Conservation (phyloP, 2,113 vertebrate genomes). For the Mobula birostris region DNA sequence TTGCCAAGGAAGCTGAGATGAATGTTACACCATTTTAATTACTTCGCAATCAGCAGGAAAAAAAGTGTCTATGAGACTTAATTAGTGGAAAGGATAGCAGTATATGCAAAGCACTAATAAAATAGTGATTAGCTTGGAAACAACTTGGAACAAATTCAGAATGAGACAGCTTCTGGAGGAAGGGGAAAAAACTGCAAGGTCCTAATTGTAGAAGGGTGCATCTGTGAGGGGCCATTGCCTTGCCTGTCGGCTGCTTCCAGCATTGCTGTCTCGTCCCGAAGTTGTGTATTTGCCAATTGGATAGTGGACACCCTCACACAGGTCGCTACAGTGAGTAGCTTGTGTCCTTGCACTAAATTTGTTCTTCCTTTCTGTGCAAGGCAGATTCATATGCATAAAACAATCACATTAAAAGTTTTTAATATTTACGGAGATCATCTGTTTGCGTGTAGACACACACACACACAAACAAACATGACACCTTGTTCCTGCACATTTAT, state of each 20-base stretch:
- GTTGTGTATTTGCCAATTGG: background rate
- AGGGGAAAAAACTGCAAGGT: no score
- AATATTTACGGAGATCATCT: background rate
- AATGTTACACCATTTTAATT: constrained; percentile 16
- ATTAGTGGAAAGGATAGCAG: background rate
- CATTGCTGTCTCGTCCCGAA: background rate
- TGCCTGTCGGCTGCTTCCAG: background rate
- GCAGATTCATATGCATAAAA: background rate
- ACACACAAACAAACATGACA: background rate
- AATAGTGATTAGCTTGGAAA: constrained; percentile 3
- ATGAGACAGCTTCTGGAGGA: background rate
- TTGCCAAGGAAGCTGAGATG: background rate
- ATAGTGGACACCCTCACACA: background rate
- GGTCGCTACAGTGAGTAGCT: background rate
- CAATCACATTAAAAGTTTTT: background rate
- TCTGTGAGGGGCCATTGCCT: background rate
- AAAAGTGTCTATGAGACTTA: background rate
- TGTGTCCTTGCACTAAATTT: background rate
- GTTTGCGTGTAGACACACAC: background rate
- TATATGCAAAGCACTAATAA: background rate
- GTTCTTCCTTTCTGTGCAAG: background rate
- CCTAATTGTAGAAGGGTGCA: background rate
- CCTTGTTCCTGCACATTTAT: background rate
- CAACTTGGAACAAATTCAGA: background rate
- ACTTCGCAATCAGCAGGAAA: background rate